A percentile compares a stretch with the other conserved stretches of the same genome.
phyloP scores from a whole-genome alignment of 2,888 invertebrate genomes.

The Orthosia cruda region DNA sequence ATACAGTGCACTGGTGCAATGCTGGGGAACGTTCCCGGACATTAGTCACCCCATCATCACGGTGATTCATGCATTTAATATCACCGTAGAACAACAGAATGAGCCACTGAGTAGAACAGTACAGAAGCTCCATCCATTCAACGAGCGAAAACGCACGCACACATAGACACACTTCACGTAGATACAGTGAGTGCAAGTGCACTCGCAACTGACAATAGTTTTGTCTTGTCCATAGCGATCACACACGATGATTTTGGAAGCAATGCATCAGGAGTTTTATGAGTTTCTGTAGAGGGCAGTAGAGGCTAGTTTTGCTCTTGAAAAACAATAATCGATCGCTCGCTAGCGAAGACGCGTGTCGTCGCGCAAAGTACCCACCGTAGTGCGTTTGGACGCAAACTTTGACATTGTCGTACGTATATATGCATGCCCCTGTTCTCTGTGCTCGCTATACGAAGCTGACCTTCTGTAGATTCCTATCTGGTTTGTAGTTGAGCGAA shows the following conservation, averaged over 20 bases:
- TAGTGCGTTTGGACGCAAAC: neutral
- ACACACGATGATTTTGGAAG: neutral
- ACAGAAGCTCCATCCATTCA: slow-evolving; percentile 8
- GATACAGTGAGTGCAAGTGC: neutral
- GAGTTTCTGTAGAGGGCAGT: neutral
- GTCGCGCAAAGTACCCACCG: neutral
- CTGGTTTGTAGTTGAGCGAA: slow-evolving; percentile 23
- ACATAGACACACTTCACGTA: neutral
- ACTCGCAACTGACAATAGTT: neutral
- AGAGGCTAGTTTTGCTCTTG: neutral
- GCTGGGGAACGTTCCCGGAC: slow-evolving; percentile 89
- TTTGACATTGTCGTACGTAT: neutral
- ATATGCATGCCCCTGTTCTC: neutral
- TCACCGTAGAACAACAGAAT: slow-evolving; percentile 63
- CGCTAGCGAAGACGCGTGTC: neutral
- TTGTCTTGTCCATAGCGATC: neutral
- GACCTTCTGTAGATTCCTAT: neutral
- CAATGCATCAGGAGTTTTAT: neutral
- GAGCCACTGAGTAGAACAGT: neutral
- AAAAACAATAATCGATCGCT: neutral
- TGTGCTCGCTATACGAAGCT: neutral
- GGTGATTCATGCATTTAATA: slow-evolving; percentile 84
- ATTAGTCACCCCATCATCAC: slow-evolving; percentile 85
- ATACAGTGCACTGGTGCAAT: slow-evolving; percentile 87
- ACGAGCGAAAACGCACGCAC: neutral